Evolutionary conservation across 2,888 invertebrate species (phyloP).

Genomic region (Harpagoxenus sublaevis): DNA sequence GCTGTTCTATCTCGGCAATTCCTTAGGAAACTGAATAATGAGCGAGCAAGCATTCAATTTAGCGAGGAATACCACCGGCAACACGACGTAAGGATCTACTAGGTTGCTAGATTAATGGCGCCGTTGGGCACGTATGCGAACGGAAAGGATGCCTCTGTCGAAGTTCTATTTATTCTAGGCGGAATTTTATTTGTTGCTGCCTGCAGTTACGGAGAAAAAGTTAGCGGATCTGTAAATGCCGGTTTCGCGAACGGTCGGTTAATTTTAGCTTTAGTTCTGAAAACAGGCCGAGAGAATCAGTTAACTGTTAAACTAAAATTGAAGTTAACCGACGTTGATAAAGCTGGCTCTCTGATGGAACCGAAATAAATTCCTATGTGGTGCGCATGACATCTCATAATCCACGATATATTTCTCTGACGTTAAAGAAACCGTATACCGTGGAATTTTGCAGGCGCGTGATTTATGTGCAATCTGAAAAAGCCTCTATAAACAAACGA

Average conservation of each 20-base stretch:
- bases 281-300: not conserved
- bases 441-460: not conserved
- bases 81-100: not conserved
- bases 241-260: slow-evolving; percentile 6
- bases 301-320: not conserved
- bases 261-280: slow-evolving; percentile 12
- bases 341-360: not conserved
- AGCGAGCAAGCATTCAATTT: slow-evolving; percentile 40
- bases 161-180: slow-evolving; percentile 42
- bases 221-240: slow-evolving; percentile 13
- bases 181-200: slow-evolving; percentile 39
- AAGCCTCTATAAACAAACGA: not conserved
- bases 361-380: not conserved
- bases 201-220: slow-evolving; percentile 5
- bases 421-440: not conserved
- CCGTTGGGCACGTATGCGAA: not conserved
- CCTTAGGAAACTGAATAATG: slow-evolving; percentile 37
- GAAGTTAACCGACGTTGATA: slow-evolving; percentile 11
- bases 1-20: not conserved
- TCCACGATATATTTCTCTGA: not conserved
- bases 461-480: not conserved
- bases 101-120: slow-evolving; percentile 29
- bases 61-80: slow-evolving; percentile 19
- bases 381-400: not conserved
- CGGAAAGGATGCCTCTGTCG: not conserved